A percentile compares a stretch with the other conserved stretches of the same genome.
These are phyloP conservation scores for Hippopotamyrus pictus DNA, from an alignment of 2,797 vertebrate species.

Conservation along the genomic window DNA sequence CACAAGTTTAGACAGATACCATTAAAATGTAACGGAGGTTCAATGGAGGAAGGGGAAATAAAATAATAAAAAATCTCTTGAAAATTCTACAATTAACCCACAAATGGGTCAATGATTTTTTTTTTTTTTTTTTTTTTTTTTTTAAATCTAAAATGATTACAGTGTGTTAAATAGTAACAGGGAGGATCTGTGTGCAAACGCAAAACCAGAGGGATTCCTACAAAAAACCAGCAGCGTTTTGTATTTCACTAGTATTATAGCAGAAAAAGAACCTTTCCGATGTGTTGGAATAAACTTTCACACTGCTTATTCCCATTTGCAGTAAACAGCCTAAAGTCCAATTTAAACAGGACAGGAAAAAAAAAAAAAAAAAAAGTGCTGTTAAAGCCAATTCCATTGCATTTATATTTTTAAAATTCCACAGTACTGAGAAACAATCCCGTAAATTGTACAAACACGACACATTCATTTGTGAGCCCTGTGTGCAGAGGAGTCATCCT, in stretches of 20 bases:
- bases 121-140: no score
- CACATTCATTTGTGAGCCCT: conserved; percentile 38
- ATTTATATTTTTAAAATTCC: conserved; percentile 22
- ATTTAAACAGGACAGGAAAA: conserved; percentile 9
- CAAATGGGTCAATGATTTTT: conserved; percentile 12
- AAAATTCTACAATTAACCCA: conserved; percentile 28
- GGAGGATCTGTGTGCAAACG: not conserved
- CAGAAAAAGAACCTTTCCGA: not conserved
- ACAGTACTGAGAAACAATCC: conserved; percentile 34
- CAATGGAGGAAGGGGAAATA: not conserved
- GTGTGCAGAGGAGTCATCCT: conserved; percentile 26
- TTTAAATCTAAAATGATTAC: conserved; percentile 2
- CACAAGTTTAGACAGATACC: not conserved
- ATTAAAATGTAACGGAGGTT: not conserved
- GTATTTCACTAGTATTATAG: not conserved
- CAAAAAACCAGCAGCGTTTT: conserved; percentile 22
- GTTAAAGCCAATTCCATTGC: conserved; percentile 20
- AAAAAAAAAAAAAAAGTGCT: conserved; percentile 14
- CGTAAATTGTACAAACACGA: conserved; percentile 26
- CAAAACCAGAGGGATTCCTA: not conserved
- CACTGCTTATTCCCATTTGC: not conserved
- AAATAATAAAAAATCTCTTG: not conserved
- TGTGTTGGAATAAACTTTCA: not conserved
- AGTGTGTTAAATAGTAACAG: not conserved
- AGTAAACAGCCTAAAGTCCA: not conserved